A percentile compares a stretch with the other conserved stretches of the same genome.
Evolutionary conservation across 2,113 vertebrate genomes (phyloP).

Genomic region (Callaeas wilsoni): DNA sequence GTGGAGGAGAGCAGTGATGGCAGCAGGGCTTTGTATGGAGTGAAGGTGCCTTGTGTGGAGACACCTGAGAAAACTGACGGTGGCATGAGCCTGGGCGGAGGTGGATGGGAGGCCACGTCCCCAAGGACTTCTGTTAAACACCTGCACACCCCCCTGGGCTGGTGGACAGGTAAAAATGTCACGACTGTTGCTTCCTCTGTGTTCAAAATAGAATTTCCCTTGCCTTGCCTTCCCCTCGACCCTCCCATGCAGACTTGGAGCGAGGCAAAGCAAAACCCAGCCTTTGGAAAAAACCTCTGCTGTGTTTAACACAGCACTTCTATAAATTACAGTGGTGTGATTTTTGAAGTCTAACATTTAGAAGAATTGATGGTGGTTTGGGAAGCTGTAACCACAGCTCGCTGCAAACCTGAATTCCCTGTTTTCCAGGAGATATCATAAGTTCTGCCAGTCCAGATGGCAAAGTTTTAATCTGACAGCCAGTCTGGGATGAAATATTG

Average conservation of each 20-base stretch:
- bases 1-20: background rate
- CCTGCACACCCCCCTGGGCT: background rate
- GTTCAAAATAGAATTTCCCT: background rate
- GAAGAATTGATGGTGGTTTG: background rate
- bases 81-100: background rate
- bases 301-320: background rate
- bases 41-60: background rate
- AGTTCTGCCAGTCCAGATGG: conserved; percentile 19
- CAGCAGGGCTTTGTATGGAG: background rate
- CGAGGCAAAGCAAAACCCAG: background rate
- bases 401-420: background rate
- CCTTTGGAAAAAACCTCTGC: background rate
- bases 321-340: background rate
- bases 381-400: background rate
- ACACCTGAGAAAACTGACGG: background rate
- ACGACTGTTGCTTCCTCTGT: background rate
- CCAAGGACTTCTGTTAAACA: background rate
- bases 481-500: background rate
- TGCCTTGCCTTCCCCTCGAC: background rate
- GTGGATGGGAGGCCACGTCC: background rate
- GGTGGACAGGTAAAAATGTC: background rate
- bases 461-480: conserved; percentile 18
- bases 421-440: background rate
- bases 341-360: background rate
- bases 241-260: background rate